Evolutionary conservation across 92 coral and sea anemone genomes (phyloP).

Genomic region (Zoanthus gigantus): DNA sequence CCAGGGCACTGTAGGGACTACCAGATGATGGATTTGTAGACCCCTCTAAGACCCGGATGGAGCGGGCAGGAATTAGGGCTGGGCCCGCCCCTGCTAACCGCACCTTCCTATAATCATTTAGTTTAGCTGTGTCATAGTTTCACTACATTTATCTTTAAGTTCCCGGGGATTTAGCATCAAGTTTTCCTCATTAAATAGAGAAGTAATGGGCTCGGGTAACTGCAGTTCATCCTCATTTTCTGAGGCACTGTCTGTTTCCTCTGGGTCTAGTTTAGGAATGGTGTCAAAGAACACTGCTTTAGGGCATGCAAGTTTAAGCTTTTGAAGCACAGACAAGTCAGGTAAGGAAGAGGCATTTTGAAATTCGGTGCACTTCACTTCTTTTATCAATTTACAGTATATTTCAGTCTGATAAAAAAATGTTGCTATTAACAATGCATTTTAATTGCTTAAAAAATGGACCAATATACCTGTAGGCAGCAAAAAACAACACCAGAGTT

Average conservation of each 20-base stretch:
- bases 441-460: neutral
- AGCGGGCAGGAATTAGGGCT: neutral
- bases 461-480: conserved; percentile 1
- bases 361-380: conserved; percentile 8
- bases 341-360: conserved; percentile 29
- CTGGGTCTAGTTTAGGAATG: conserved; percentile 47
- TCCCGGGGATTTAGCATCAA: neutral
- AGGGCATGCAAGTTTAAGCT: conserved; percentile 42
- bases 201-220: neutral
- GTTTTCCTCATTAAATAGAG: conserved; percentile 5
- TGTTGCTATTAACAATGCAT: neutral
- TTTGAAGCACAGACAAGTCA: neutral
- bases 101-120: conserved; percentile 42
- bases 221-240: conserved; percentile 24
- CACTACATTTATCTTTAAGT: neutral
- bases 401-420: neutral
- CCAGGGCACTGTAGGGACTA: conserved; percentile 62
- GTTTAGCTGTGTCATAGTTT: neutral
- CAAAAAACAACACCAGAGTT: neutral
- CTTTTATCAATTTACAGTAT: neutral
- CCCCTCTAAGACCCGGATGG: conserved; percentile 48
- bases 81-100: conserved; percentile 65
- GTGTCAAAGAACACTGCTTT: conserved; percentile 37
- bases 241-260: conserved; percentile 57
- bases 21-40: conserved; percentile 46